Evolutionary conservation across 2,888 invertebrate species (phyloP).

Genomic region (Carterocephalus palaemon): DNA sequence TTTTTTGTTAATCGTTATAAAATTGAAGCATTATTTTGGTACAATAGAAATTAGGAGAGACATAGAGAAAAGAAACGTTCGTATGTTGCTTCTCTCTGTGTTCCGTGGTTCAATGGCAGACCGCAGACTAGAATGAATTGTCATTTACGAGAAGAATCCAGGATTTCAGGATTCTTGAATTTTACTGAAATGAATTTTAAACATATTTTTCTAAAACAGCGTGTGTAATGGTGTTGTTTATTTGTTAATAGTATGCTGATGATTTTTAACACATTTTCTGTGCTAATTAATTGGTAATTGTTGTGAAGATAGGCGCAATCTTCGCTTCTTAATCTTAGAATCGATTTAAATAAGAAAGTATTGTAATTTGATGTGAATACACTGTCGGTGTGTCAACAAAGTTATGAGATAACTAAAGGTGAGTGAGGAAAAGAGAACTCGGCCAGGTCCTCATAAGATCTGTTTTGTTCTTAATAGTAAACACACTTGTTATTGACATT

Average conservation of each 20-base stretch:
- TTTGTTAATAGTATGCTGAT: conserved; percentile 12
- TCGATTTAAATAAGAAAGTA: conserved; percentile 66
- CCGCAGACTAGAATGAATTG: too few relatives aligned
- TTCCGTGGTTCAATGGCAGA: conserved; percentile 63
- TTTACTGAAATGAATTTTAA: conserved; percentile 33
- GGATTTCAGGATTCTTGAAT: conserved; percentile 40
- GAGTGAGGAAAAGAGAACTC: conserved; percentile 28
- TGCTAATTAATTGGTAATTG: conserved; percentile 15
- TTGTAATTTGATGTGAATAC: conserved; percentile 55
- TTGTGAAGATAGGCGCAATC: conserved; percentile 35
- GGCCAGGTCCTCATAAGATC: not conserved
- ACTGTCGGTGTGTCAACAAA: conserved; percentile 64
- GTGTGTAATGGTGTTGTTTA: conserved; percentile 10
- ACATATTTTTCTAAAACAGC: conserved; percentile 19
- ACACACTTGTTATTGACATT: conserved; percentile 6
- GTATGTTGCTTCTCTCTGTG: too few relatives aligned
- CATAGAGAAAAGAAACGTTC: conserved; percentile 38
- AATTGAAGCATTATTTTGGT: too few relatives aligned
- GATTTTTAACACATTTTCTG: not conserved
- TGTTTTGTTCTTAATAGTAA: conserved; percentile 8
- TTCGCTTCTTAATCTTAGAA: conserved; percentile 51
- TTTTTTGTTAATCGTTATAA: too few relatives aligned
- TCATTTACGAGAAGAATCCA: conserved; percentile 62
- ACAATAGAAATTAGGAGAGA: too few relatives aligned
- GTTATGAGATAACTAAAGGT: conserved; percentile 66